Conservation (phyloP, 1,140 invertebrate genomes). For the Zaprionus nigranus region DNA sequence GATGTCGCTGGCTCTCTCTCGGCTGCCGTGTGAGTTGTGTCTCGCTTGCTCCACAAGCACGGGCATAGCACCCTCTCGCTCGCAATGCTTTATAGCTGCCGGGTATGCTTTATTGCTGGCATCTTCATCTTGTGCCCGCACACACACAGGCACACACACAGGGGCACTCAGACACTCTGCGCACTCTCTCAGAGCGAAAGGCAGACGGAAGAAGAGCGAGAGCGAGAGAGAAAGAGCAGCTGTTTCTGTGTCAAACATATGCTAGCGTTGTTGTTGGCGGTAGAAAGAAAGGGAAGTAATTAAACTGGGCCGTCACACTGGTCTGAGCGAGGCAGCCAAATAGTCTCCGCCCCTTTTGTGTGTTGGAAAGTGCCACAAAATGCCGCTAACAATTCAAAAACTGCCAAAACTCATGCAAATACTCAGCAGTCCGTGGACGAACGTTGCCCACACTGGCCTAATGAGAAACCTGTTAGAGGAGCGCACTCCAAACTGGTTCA, state of each 20-base stretch:
- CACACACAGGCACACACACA: slow-evolving; percentile 23
- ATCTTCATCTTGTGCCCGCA: slow-evolving; percentile 44
- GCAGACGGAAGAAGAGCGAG: slow-evolving; percentile 14
- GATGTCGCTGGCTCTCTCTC: slow-evolving; percentile 43
- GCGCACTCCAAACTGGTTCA: slow-evolving; percentile 62
- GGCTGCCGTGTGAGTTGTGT: background rate
- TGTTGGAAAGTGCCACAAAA: slow-evolving; percentile 53
- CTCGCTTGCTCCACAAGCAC: slow-evolving; percentile 15
- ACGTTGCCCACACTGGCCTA: slow-evolving; percentile 63
- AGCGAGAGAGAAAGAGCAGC: slow-evolving; percentile 60
- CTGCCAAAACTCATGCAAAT: slow-evolving; percentile 35
- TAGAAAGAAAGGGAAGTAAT: slow-evolving; percentile 60
- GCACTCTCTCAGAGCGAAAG: slow-evolving; percentile 49
- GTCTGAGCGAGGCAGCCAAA: slow-evolving; percentile 54
- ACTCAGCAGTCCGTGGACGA: slow-evolving; percentile 9
- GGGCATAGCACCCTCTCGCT: slow-evolving; percentile 46
- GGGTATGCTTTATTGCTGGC: slow-evolving; percentile 81
- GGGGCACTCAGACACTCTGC: slow-evolving; percentile 33
- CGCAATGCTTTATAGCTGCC: slow-evolving; percentile 82
- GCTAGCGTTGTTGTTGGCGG: slow-evolving; percentile 53
- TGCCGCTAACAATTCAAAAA: slow-evolving; percentile 32
- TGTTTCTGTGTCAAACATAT: slow-evolving; percentile 75
- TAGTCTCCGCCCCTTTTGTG: slow-evolving; percentile 70
- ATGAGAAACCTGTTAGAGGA: slow-evolving; percentile 82
- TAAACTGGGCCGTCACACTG: slow-evolving; percentile 33